phyloP scores from a whole-genome alignment of 2,797 vertebrate genomes.

The Cossypha dichroa region DNA sequence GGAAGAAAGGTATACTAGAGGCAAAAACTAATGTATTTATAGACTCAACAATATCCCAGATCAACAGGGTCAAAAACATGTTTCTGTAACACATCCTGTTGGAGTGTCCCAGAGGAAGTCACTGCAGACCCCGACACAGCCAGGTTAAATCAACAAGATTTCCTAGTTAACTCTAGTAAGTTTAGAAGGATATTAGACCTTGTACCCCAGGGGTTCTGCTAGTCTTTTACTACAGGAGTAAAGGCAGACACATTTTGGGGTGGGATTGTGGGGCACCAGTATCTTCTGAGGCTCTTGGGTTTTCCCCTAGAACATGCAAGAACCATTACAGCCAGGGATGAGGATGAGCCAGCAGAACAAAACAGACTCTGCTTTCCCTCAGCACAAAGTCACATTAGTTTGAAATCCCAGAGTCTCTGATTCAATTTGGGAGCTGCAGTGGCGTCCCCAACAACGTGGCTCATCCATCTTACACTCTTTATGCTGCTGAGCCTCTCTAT shows the following conservation, averaged over 20 bases:
- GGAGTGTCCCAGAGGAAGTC: neutral
- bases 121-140: neutral
- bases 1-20: neutral
- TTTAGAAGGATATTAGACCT: neutral
- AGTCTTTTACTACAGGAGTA: neutral
- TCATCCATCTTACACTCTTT: neutral
- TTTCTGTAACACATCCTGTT: neutral
- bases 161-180: neutral
- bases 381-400: neutral
- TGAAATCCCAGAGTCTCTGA: slow-evolving; percentile 14
- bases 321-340: neutral
- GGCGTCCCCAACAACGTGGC: neutral
- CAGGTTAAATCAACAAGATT: neutral
- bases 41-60: neutral
- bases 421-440: neutral
- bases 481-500: neutral
- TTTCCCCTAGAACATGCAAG: neutral
- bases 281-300: neutral
- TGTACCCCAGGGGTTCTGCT: neutral
- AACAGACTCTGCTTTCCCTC: neutral
- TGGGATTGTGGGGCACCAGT: neutral
- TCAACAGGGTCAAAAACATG: neutral
- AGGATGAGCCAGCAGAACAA: neutral
- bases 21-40: neutral
- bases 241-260: neutral